phyloP scores from a whole-genome alignment of 2,797 vertebrate species.

The Diplodus sargus region DNA sequence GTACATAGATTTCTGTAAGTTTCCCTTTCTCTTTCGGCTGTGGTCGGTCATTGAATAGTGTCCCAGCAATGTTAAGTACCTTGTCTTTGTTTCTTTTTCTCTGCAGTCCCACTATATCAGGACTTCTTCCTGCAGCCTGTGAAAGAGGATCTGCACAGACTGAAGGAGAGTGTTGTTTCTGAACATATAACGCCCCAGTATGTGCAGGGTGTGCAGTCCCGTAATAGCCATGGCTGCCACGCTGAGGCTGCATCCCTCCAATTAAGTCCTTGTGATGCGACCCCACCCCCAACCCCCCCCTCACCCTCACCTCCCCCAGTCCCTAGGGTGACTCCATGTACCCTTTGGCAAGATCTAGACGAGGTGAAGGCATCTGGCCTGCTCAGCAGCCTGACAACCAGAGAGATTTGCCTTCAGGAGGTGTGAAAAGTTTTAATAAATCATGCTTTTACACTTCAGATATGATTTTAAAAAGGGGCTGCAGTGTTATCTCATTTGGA shows the following conservation, averaged over 20 bases:
- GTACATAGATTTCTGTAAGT: conserved; percentile 80
- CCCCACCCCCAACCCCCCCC: conserved; percentile 8
- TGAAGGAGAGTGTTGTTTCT: conserved; percentile 47
- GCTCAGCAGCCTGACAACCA: conserved; percentile 65
- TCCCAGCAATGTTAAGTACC: background rate
- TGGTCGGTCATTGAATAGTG: background rate
- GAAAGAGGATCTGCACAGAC: conserved; percentile 57
- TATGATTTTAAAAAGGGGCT: background rate
- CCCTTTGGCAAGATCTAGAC: conserved; percentile 85
- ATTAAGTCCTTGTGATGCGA: background rate
- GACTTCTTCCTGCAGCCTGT: conserved; percentile 79
- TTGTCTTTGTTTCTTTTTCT: background rate
- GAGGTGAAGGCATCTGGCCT: conserved; percentile 81
- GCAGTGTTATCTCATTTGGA: background rate
- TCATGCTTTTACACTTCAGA: background rate
- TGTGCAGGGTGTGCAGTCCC: conserved; percentile 44
- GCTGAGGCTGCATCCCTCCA: background rate
- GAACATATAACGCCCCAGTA: conserved; percentile 46
- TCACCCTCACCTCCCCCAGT: conserved; percentile 16
- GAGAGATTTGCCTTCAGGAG: conserved; percentile 85
- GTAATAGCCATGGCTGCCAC: accelerated
- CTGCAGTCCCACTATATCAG: conserved; percentile 86
- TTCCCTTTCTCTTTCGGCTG: background rate
- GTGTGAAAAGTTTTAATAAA: conserved; percentile 54
- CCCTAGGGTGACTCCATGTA: conserved; percentile 60